Evolutionary conservation across 1,140 invertebrate species (phyloP).

Genomic region (Drosophila sp.): DNA sequence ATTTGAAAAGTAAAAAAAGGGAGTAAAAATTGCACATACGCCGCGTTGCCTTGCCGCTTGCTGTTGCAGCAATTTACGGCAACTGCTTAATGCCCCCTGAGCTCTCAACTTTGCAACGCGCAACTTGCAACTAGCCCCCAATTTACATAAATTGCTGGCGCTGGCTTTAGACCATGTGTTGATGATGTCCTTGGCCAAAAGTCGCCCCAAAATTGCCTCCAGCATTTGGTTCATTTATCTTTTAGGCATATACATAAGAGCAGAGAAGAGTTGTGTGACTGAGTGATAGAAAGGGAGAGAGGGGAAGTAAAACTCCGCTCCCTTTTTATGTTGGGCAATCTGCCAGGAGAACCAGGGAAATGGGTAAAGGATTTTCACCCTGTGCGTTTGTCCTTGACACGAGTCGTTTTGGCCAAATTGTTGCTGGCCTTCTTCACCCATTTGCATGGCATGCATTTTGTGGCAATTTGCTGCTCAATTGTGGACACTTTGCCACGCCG

Average conservation of each 20-base stretch:
- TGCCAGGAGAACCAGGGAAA: conserved; percentile 35
- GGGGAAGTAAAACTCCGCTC: not conserved
- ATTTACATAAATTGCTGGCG: conserved; percentile 70
- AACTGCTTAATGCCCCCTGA: conserved; percentile 54
- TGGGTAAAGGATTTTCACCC: not conserved
- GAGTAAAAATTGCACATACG: conserved; percentile 60
- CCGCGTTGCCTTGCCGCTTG: conserved; percentile 38
- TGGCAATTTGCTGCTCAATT: conserved; percentile 70
- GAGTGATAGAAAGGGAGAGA: not conserved
- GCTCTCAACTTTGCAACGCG: conserved; percentile 33
- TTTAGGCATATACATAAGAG: conserved; percentile 36
- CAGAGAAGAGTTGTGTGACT: too few relatives aligned
- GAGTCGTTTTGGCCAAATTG: conserved; percentile 26
- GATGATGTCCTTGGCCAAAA: conserved; percentile 65
- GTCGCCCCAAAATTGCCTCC: conserved; percentile 36
- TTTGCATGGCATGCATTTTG: conserved; percentile 30
- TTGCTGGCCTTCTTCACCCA: not conserved
- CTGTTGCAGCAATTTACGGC: conserved; percentile 45
- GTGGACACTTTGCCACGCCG: conserved; percentile 47
- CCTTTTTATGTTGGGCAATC: conserved; percentile 43
- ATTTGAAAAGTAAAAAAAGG: conserved; percentile 57
- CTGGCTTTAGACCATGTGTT: conserved; percentile 52
- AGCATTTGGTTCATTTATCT: conserved; percentile 60
- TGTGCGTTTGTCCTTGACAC: conserved; percentile 69
- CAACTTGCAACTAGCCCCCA: conserved; percentile 41